Percentiles rank a stretch among this genome's conserved stretches.
Conservation (phyloP, 2,888 invertebrate species). For the Alcis repandata region DNA sequence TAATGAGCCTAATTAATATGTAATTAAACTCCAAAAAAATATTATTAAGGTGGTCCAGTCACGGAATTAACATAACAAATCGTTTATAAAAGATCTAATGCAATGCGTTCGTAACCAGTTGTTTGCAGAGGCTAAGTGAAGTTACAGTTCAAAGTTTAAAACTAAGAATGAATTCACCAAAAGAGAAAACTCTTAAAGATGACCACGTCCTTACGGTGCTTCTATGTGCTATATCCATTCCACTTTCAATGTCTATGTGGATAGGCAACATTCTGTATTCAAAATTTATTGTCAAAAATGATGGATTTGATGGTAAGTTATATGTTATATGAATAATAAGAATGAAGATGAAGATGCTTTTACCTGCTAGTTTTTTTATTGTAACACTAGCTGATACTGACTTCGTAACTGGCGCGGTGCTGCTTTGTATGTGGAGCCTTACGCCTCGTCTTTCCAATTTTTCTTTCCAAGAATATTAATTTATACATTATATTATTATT, state of each 20-base stretch:
- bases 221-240: slow-evolving; percentile 89
- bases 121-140: not conserved
- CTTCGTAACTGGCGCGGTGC: too few relatives aligned
- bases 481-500: too few relatives aligned
- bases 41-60: not conserved
- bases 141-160: not conserved
- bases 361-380: too few relatives aligned
- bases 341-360: too few relatives aligned
- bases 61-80: not conserved
- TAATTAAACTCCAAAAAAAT: not conserved
- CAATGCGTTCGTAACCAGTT: slow-evolving; percentile 1
- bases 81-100: not conserved
- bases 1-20: too few relatives aligned
- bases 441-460: too few relatives aligned
- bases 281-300: slow-evolving; percentile 80
- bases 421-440: too few relatives aligned
- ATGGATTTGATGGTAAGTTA: slow-evolving; percentile 86
- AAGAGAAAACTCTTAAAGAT: slow-evolving; percentile 57
- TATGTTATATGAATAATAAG: too few relatives aligned
- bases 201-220: slow-evolving; percentile 86
- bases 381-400: too few relatives aligned
- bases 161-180: slow-evolving; percentile 35
- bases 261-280: slow-evolving; percentile 90
- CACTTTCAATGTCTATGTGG: slow-evolving; percentile 92
- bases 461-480: too few relatives aligned